These are phyloP conservation scores for Gadopsis marmoratus DNA, from an alignment of 2,797 vertebrate species.

Conservation along the genomic window DNA sequence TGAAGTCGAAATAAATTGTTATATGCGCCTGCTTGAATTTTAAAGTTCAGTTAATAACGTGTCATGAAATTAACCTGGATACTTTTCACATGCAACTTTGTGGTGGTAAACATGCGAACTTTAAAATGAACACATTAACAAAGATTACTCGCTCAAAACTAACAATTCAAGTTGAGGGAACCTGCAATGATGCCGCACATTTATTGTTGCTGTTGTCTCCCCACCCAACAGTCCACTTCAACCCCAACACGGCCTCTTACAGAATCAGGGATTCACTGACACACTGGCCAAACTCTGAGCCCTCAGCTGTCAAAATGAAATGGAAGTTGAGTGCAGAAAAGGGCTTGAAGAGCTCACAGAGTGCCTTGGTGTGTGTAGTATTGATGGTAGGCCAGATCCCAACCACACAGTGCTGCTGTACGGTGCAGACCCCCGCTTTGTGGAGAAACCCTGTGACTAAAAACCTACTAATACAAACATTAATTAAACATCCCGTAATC, in stretches of 20 bases:
- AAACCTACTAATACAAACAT: background rate
- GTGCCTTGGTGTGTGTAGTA: background rate
- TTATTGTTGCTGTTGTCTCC: too few species aligned
- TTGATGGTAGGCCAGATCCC: background rate
- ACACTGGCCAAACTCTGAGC: background rate
- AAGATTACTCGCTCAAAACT: background rate
- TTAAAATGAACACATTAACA: background rate
- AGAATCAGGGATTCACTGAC: background rate
- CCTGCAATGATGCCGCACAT: background rate
- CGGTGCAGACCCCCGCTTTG: background rate
- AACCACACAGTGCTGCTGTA: background rate
- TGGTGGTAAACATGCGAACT: too few species aligned
- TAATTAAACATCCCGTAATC: background rate
- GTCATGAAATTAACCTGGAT: too few species aligned
- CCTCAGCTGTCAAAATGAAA: constrained; percentile 11
- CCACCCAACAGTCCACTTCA: background rate
- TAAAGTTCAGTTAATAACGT: too few species aligned
- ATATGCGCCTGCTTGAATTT: too few species aligned
- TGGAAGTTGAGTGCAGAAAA: constrained; percentile 1
- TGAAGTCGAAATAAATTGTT: too few species aligned
- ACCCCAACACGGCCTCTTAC: background rate
- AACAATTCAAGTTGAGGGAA: background rate
- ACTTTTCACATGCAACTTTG: too few species aligned
- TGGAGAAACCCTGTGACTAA: background rate
- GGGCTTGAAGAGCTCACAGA: background rate